Conservation (phyloP, 2,113 vertebrate genomes). For the Cyprinus carpio region DNA sequence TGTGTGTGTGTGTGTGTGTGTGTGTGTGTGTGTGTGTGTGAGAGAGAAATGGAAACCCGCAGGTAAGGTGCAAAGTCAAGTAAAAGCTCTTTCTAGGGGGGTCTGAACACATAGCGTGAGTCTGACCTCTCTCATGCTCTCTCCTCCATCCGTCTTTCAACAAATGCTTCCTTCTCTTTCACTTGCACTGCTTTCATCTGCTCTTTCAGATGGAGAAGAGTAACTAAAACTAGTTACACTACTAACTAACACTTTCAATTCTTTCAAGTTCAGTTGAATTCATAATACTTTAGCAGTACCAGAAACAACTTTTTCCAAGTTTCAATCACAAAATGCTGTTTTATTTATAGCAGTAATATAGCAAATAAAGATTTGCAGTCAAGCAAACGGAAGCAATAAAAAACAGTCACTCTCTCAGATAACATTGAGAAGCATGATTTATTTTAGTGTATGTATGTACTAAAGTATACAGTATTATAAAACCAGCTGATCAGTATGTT, state of each 20-base stretch:
- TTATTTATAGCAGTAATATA: not conserved
- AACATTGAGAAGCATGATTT: not conserved
- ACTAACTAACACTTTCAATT: not conserved
- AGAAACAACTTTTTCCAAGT: not conserved
- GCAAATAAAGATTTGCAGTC: not conserved
- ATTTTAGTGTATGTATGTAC: not conserved
- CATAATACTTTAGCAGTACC: not conserved
- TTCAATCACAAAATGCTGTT: not conserved
- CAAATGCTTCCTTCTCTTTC: constrained; percentile 36
- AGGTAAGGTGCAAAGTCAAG: constrained; percentile 47
- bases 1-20: not conserved
- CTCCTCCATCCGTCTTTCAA: constrained; percentile 51
- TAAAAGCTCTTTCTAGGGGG: constrained; percentile 62
- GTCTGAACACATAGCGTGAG: constrained; percentile 66
- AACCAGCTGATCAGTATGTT: not conserved
- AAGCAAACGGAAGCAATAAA: not conserved
- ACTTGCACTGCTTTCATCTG: not conserved
- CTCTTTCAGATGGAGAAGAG: not conserved
- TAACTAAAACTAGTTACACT: not conserved
- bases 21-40: not conserved
- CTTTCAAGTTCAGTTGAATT: not conserved
- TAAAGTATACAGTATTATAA: not conserved
- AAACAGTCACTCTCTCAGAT: no score
- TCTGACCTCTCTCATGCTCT: constrained; percentile 66
- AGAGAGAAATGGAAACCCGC: not conserved